phyloP scores from a whole-genome alignment of 2,888 invertebrate genomes.

The Habroteleia sp. region DNA sequence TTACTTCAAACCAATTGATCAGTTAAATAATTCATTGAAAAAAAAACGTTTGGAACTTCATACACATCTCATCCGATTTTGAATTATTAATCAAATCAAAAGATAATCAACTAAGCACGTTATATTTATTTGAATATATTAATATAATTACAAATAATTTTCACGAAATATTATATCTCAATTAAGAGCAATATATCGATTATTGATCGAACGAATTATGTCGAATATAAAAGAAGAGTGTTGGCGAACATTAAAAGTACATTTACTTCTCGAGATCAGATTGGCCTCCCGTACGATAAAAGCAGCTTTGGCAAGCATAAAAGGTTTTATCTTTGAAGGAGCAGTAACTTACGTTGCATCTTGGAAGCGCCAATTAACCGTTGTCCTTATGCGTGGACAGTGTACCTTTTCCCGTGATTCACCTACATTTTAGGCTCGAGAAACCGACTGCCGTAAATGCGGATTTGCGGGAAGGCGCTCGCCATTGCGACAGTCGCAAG shows the following conservation, averaged over 20 bases:
- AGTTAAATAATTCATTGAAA: too few relatives aligned
- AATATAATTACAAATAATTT: too few relatives aligned
- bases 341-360: slow-evolving; percentile 72
- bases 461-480: slow-evolving; percentile 50
- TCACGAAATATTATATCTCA: too few relatives aligned
- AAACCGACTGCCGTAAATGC: slow-evolving; percentile 56
- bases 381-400: slow-evolving; percentile 65
- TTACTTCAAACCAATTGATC: too few relatives aligned
- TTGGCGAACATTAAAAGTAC: slow-evolving; percentile 40
- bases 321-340: slow-evolving; percentile 62
- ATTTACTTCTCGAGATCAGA: slow-evolving; percentile 58
- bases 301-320: slow-evolving; percentile 54
- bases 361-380: slow-evolving; percentile 73
- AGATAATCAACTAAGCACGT: too few relatives aligned
- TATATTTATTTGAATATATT: too few relatives aligned
- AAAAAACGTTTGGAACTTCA: too few relatives aligned
- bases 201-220: slow-evolving; percentile 22
- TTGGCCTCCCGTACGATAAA: slow-evolving; percentile 50
- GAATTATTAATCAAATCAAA: too few relatives aligned
- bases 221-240: slow-evolving; percentile 28
- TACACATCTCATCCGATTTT: too few relatives aligned
- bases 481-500: slow-evolving; percentile 58
- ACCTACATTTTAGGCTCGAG: slow-evolving; percentile 67
- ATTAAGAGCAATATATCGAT: neutral
- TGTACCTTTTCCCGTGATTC: slow-evolving; percentile 63